These are phyloP conservation scores for Crioceris asparagi DNA, from an alignment of 2,888 invertebrate species.

Conservation along the genomic window DNA sequence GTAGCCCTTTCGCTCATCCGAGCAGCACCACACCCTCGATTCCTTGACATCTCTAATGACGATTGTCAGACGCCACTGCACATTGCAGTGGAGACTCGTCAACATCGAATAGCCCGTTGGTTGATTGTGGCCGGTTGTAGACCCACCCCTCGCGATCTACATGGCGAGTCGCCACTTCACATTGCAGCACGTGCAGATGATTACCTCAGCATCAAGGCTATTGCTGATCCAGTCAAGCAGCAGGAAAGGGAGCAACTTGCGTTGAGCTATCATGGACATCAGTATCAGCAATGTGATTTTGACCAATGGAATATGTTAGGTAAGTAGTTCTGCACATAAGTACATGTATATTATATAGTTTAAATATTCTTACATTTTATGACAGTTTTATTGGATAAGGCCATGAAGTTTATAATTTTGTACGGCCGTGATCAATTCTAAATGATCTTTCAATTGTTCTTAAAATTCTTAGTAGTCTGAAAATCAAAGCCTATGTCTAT, in stretches of 20 bases:
- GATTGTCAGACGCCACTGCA: constrained; percentile 75
- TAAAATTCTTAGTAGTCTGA: no score
- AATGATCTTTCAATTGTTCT: no score
- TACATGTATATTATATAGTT: no score
- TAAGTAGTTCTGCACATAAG: no score
- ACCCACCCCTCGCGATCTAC: constrained; percentile 53
- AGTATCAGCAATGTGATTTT: constrained; percentile 44
- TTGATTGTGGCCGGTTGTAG: constrained; percentile 70
- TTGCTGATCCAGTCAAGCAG: constrained; percentile 57
- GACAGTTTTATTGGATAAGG: no score
- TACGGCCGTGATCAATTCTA: no score
- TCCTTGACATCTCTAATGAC: constrained; percentile 73
- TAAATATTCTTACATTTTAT: no score
- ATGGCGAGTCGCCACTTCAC: constrained; percentile 81
- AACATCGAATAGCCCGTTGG: constrained; percentile 62
- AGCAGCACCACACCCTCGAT: constrained; percentile 63
- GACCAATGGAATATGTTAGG: constrained; percentile 80
- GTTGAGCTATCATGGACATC: constrained; percentile 31
- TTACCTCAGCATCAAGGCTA: constrained; percentile 57
- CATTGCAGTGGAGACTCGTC: constrained; percentile 68
- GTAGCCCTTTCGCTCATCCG: constrained; percentile 64
- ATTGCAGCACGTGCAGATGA: constrained; percentile 66
- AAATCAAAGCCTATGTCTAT: no score
- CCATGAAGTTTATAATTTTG: no score
- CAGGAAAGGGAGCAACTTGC: constrained; percentile 32